Evolutionary conservation across 1,140 invertebrate genomes (phyloP).

Genomic region (Anoplolepis gracilipes): DNA sequence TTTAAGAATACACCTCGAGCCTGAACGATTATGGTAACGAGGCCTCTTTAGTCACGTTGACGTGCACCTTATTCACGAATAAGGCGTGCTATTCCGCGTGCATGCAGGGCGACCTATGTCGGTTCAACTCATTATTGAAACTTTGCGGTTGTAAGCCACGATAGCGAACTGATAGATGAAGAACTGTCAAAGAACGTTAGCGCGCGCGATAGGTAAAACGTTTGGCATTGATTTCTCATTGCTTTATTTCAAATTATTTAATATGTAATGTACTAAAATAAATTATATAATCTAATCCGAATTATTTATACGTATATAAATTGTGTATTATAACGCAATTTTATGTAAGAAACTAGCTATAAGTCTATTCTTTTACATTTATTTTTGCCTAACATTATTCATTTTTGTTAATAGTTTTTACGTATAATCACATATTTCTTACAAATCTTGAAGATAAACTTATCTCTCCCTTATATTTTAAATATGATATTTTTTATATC

Average conservation of each 20-base stretch:
- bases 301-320: too few species aligned
- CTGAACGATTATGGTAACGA: constrained; percentile 81
- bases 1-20: constrained; percentile 80
- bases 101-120: constrained; percentile 15
- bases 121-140: constrained; percentile 70
- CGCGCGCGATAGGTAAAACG: background rate
- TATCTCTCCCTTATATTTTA: too few species aligned
- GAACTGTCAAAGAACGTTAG: constrained; percentile 66
- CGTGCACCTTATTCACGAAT: constrained; percentile 74
- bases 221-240: background rate
- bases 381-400: background rate
- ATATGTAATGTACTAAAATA: background rate
- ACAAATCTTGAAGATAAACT: background rate
- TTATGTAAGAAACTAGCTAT: background rate
- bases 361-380: background rate
- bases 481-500: too few species aligned
- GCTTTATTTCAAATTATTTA: background rate
- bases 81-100: constrained; percentile 43
- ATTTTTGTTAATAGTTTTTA: background rate
- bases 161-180: constrained; percentile 48
- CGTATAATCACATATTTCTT: background rate
- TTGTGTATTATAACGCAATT: background rate
- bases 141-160: constrained; percentile 62
- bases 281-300: background rate
- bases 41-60: constrained; percentile 79